phyloP scores from a whole-genome alignment of 2,113 vertebrate species.

The Ailurus styani region DNA sequence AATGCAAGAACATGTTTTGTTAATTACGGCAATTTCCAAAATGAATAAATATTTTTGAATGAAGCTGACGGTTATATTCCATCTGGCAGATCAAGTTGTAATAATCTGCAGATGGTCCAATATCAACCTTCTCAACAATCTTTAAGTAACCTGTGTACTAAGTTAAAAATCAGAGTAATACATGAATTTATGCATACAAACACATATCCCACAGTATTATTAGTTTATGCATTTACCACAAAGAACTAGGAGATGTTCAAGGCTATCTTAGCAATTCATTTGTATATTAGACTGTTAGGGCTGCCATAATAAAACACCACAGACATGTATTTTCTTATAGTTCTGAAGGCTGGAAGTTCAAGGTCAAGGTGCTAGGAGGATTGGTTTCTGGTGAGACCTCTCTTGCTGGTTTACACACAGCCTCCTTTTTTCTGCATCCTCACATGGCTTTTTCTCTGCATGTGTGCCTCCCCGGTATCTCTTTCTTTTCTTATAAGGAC shows the following conservation, averaged over 20 bases:
- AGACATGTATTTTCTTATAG: neutral
- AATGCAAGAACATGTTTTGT: neutral
- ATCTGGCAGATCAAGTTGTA: neutral
- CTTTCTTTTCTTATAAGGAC: neutral
- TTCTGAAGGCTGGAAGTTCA: neutral
- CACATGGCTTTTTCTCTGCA: neutral
- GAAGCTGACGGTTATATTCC: neutral
- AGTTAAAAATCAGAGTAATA: neutral
- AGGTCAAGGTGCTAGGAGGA: neutral
- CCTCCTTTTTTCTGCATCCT: neutral
- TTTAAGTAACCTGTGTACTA: neutral
- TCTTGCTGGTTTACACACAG: neutral
- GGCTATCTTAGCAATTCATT: neutral
- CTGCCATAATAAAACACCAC: neutral
- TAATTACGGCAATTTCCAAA: neutral
- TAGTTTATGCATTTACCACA: neutral
- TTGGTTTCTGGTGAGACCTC: neutral
- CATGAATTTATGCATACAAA: neutral
- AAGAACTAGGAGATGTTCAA: neutral
- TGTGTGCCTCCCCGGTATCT: neutral
- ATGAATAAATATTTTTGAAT: neutral
- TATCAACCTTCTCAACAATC: neutral
- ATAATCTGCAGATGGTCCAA: neutral
- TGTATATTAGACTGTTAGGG: neutral
- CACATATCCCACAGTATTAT: neutral